phyloP scores from a whole-genome alignment of 2,113 vertebrate genomes.

The Passer montanus region DNA sequence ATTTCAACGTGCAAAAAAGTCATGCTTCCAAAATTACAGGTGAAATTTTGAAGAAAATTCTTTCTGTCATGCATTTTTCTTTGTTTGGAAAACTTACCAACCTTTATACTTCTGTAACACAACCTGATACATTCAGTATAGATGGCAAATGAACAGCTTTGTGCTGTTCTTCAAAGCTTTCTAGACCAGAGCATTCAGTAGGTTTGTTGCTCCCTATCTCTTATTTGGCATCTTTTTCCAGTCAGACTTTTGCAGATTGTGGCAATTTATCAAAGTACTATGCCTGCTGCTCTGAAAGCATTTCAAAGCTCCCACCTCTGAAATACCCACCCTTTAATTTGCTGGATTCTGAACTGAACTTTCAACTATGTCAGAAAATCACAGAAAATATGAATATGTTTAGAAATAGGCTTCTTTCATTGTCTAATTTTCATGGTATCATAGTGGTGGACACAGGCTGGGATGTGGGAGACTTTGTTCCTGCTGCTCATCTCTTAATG shows the following conservation, averaged over 20 bases:
- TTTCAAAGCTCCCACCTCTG: not conserved
- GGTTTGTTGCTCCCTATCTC: not conserved
- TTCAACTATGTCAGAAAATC: not conserved
- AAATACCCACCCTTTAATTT: not conserved
- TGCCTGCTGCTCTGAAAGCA: not conserved
- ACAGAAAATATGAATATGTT: not conserved
- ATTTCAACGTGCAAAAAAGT: not conserved
- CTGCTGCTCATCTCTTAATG: not conserved
- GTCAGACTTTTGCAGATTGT: not conserved
- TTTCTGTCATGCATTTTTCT: not conserved
- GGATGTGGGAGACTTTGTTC: not conserved
- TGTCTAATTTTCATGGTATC: not conserved
- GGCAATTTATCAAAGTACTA: not conserved
- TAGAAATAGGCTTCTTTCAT: not conserved
- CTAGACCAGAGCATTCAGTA: not conserved
- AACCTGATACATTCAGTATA: not conserved
- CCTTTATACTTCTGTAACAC: not conserved
- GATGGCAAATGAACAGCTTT: not conserved
- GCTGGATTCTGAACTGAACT: not conserved
- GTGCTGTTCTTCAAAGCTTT: not conserved
- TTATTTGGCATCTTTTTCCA: not conserved
- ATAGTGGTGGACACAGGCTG: not conserved
- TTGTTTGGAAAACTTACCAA: not conserved
- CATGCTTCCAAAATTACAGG: not conserved
- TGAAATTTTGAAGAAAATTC: not conserved